Evolutionary conservation across 2,797 vertebrate species (phyloP).

Genomic region (Euthynnus affinis): DNA sequence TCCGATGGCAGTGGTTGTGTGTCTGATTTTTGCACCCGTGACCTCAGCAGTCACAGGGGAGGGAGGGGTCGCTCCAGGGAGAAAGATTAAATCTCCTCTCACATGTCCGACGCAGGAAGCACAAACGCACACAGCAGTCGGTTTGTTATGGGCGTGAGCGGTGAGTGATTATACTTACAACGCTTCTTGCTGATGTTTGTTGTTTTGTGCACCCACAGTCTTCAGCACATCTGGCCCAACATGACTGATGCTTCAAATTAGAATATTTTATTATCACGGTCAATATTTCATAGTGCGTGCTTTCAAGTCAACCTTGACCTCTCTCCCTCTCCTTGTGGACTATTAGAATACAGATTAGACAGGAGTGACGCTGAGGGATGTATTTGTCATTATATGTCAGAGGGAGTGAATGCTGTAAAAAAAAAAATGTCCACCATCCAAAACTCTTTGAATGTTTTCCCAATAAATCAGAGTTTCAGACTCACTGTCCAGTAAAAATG

Average conservation of each 20-base stretch:
- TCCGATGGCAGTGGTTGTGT: not conserved
- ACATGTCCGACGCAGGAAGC: constrained; percentile 46
- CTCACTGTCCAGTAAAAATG: constrained; percentile 3
- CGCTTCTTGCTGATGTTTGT: constrained; percentile 45
- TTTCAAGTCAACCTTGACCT: constrained; percentile 45
- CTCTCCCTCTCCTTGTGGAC: constrained; percentile 16
- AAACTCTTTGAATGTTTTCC: not conserved
- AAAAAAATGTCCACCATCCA: constrained; percentile 18
- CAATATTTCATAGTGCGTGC: constrained; percentile 27
- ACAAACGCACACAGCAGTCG: constrained; percentile 30
- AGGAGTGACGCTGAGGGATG: constrained; percentile 54
- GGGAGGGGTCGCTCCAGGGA: constrained; percentile 23
- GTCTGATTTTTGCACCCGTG: constrained; percentile 27
- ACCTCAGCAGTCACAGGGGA: constrained; percentile 35
- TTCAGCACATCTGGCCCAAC: constrained; percentile 23
- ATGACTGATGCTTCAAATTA: constrained; percentile 29
- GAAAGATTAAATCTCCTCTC: constrained; percentile 46
- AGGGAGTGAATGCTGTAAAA: constrained; percentile 19
- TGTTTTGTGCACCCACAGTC: constrained; percentile 16
- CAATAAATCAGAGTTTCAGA: constrained; percentile 14
- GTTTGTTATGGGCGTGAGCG: constrained; percentile 33
- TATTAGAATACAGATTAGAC: constrained; percentile 36
- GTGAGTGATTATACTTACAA: not conserved
- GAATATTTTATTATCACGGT: constrained; percentile 20
- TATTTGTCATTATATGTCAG: constrained; percentile 42